Conservation (phyloP, 2,113 vertebrate species). For the Hippolais icterina region DNA sequence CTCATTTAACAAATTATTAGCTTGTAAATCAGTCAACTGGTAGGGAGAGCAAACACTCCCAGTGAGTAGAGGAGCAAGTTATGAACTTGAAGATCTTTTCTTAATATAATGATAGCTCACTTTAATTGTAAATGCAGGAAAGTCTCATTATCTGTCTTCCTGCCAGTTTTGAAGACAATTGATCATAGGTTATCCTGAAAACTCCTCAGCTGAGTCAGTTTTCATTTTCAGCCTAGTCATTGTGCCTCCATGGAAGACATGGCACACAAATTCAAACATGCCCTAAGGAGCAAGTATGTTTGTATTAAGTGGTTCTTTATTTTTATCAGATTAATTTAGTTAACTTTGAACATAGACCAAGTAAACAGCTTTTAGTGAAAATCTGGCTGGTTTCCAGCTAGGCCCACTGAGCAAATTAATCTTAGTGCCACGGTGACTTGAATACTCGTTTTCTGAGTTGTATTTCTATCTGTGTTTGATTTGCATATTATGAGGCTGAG, state of each 20-base stretch:
- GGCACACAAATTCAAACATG: neutral
- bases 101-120: neutral
- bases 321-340: neutral
- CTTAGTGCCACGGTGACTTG: neutral
- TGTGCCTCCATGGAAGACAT: neutral
- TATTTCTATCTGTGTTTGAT: neutral
- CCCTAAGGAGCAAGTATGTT: neutral
- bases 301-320: neutral
- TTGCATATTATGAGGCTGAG: neutral
- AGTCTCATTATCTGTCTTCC: neutral
- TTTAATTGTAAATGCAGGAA: neutral
- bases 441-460: neutral
- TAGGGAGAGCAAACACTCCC: neutral
- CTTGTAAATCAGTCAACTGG: neutral
- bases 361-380: neutral
- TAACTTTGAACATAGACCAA: neutral
- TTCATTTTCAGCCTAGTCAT: neutral
- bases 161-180: neutral
- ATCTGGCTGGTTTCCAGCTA: neutral
- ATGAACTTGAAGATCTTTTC: neutral
- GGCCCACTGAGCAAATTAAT: neutral
- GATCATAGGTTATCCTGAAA: neutral
- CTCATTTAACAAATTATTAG: neutral
- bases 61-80: neutral
- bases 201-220: neutral